These are phyloP conservation scores for Fulmarus glacialis DNA, from an alignment of 2,113 vertebrate species.

Conservation along the genomic window DNA sequence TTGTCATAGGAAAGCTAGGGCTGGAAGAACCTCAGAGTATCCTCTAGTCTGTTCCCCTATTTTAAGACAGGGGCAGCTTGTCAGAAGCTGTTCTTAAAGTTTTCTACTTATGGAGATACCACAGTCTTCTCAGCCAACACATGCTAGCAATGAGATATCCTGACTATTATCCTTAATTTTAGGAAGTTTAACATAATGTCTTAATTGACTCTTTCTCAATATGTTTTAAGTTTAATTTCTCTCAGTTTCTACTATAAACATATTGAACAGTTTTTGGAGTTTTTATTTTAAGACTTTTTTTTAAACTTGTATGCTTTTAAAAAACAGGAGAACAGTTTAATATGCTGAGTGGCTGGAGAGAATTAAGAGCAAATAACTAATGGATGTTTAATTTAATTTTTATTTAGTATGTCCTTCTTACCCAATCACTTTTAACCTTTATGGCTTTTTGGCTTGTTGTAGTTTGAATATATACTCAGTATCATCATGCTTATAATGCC, in stretches of 20 bases:
- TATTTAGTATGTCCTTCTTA: background rate
- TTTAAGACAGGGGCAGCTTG: background rate
- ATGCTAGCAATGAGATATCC: background rate
- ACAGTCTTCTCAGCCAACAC: background rate
- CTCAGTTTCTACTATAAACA: background rate
- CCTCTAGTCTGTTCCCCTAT: background rate
- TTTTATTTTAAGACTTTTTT: background rate
- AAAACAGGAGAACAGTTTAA: background rate
- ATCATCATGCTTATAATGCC: background rate
- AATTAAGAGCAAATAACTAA: background rate
- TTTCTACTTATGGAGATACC: background rate
- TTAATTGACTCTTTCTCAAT: background rate
- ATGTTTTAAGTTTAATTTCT: background rate
- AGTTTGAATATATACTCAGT: background rate
- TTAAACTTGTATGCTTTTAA: background rate
- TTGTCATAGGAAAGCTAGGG: background rate
- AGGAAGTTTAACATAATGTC: background rate
- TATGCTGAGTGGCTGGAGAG: background rate
- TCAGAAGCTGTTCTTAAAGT: background rate
- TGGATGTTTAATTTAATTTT: background rate
- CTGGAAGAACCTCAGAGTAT: background rate
- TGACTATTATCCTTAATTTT: background rate
- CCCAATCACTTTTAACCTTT: background rate
- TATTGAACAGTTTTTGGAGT: background rate
- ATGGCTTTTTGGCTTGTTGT: background rate